These are phyloP conservation scores for Cylloceria caligata DNA, from an alignment of 2,888 invertebrate species.

Conservation along the genomic window DNA sequence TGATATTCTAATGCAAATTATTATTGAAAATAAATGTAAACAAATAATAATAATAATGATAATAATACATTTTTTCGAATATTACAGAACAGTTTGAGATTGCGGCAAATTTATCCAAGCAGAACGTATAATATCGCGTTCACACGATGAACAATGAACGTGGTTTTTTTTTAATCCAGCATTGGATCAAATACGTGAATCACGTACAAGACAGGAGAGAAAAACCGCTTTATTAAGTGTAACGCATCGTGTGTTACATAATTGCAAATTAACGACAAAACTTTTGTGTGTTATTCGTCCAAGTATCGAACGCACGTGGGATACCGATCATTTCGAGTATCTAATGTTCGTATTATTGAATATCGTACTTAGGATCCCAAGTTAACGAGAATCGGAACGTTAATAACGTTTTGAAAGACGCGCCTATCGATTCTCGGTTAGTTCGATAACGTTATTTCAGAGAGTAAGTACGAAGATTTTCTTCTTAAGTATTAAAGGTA, in stretches of 20 bases:
- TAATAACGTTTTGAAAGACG: conserved; percentile 56
- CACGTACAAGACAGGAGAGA: no score
- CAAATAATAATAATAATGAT: no score
- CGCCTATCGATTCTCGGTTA: conserved; percentile 55
- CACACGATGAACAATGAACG: neutral
- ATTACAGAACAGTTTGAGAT: no score
- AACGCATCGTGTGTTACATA: conserved; percentile 70
- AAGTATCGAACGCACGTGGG: neutral
- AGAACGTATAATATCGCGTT: neutral
- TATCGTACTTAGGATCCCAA: conserved; percentile 18
- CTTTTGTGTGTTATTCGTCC: neutral
- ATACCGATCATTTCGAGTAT: neutral
- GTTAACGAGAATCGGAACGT: conserved; percentile 54
- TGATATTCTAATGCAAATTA: no score
- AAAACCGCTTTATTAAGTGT: conserved; percentile 46
- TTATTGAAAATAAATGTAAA: no score
- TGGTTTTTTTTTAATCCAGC: neutral
- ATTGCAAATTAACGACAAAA: conserved; percentile 62
- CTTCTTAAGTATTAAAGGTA: neutral
- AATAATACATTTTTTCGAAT: no score
- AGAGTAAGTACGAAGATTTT: neutral
- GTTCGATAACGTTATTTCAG: conserved; percentile 36
- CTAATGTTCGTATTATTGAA: neutral
- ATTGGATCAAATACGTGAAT: no score
- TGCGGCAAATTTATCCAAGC: neutral